Evolutionary conservation across 2,113 vertebrate species (phyloP), one percentile per base, ranked within the genome.

Genomic region (Setophaga kirtlandii): DNA sequence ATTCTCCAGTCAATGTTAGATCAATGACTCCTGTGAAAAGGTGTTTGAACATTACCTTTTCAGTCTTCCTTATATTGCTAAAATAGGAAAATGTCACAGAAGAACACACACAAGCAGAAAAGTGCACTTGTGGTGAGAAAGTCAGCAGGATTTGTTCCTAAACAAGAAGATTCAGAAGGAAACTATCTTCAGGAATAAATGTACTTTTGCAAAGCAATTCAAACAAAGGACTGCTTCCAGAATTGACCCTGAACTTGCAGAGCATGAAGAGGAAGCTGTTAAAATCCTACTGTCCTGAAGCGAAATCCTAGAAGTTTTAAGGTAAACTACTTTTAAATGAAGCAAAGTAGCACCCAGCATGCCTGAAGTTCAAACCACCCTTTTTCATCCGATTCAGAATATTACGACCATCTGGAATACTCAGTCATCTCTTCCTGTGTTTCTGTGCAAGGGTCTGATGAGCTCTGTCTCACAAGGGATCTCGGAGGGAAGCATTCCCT

Each of bases 331-430:
- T 87, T 83, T 80, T 55, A 95, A 96, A 94, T 84, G 53, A 93
- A 87, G 73, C 60, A 92, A 95, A 92, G 84, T 50, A 89, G 3
- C 19, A 8, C 44, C 37, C 39, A 94, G 44, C 52, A 82, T 74
- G 50, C 39, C 65, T 93, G 58, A 94, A 33, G 13, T 90, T 87
- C 79, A 95, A 91, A 68, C 49, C n/a, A 64, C 19, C 15, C 42
- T 87, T 91, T 91, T 91, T 87, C 70, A 93, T 58, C 33, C 1
- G 0, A 90, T 78, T 83, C 58, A 85, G 67, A 94, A 73, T 91
- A 91, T 96, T 95, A 64, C 0, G 10, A 83, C 90, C 94, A 96
- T 94, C 95, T 95, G 96, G 93, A 94, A 94, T 86, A 94, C 21
- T 93, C 68, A 70, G 64, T 59, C 6, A 0, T 81, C 77, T 87